Conservation (phyloP, 2,113 vertebrate species). For the Eptesicus fuscus region DNA sequence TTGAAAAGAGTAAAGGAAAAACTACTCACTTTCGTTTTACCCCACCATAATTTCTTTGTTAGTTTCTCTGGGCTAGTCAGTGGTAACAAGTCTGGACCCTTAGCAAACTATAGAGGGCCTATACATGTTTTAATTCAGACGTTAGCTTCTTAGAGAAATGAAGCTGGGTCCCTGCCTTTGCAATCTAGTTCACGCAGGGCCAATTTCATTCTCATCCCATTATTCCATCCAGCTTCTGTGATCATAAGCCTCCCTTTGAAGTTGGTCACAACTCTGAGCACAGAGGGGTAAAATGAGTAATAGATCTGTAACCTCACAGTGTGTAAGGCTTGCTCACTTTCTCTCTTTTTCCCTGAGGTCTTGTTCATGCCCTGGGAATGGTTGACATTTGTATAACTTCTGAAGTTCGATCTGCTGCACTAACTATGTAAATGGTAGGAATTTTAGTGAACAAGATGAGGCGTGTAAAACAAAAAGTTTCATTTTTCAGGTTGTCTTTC, state of each 20-base stretch:
- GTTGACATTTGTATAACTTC: not conserved
- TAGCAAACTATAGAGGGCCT: conserved; percentile 34
- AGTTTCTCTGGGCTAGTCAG: conserved; percentile 60
- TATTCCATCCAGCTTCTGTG: conserved; percentile 61
- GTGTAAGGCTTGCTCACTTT: not conserved
- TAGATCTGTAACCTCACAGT: conserved; percentile 60
- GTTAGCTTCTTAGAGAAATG: conserved; percentile 64
- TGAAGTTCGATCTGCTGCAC: not conserved
- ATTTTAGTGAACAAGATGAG: not conserved
- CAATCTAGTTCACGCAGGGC: conserved; percentile 71
- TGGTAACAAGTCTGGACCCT: conserved; percentile 65
- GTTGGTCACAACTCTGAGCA: conserved; percentile 60
- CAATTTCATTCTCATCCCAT: conserved; percentile 63
- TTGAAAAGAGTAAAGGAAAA: conserved; percentile 66
- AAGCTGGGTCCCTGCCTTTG: conserved; percentile 65
- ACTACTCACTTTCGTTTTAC: conserved; percentile 61
- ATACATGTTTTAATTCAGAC: conserved; percentile 71
- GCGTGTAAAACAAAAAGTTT: not conserved
- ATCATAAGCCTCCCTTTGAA: conserved; percentile 68
- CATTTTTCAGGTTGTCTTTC: not conserved
- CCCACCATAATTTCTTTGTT: conserved; percentile 51
- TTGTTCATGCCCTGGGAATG: not conserved
- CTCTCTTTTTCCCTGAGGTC: not conserved
- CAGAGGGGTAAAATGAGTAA: conserved; percentile 68
- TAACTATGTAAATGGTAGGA: not conserved